Conservation (phyloP, 2,797 vertebrate species). For the Microctenopoma steveboyesi region DNA sequence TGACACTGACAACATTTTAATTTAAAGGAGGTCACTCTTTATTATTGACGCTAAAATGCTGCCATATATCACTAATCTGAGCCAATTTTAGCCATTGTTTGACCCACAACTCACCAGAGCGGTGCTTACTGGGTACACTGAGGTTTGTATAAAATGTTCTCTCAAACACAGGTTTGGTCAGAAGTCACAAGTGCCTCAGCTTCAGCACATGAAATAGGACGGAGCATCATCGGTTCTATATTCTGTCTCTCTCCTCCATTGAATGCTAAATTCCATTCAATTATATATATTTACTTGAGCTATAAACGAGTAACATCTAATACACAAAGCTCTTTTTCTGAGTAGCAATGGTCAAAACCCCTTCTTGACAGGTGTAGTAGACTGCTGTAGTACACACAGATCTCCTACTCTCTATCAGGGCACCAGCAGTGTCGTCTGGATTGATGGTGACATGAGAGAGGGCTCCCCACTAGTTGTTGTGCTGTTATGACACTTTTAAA, state of each 20-base stretch:
- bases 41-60: neutral
- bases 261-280: slow-evolving; percentile 8
- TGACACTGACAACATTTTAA: neutral
- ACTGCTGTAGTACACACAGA: slow-evolving; percentile 4
- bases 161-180: neutral
- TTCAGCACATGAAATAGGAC: slow-evolving; percentile 8
- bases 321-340: slow-evolving; percentile 10
- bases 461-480: neutral
- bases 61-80: neutral
- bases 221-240: slow-evolving; percentile 13
- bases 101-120: neutral
- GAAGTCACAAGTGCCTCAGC: neutral
- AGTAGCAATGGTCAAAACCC: slow-evolving; percentile 16
- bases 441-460: slow-evolving; percentile 11
- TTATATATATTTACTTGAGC: slow-evolving; percentile 21
- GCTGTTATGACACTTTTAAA: slow-evolving; percentile 16
- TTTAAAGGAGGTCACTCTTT: neutral
- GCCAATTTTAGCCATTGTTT: neutral
- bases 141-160: neutral
- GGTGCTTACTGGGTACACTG: neutral
- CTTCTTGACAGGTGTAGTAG: slow-evolving; percentile 19
- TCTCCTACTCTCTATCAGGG: neutral
- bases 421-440: slow-evolving; percentile 3
- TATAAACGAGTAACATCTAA: neutral
- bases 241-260: neutral